phyloP scores from a whole-genome alignment of 2,797 vertebrate genomes.

The Galaxias olidus region DNA sequence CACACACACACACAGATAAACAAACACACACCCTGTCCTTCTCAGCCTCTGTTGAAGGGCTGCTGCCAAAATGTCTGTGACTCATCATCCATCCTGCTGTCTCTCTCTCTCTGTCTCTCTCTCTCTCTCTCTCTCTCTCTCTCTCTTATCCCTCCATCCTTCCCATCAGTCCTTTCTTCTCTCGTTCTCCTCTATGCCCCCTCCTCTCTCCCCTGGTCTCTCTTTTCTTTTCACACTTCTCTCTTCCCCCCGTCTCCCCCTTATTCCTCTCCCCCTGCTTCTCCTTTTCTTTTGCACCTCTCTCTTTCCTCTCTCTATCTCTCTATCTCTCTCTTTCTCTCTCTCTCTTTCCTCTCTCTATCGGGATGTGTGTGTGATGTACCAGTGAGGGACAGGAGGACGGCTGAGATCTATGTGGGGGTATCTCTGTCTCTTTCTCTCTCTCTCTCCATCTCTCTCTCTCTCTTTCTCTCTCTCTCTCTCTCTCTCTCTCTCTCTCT shows the following conservation, averaged over 20 bases:
- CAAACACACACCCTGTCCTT: not conserved
- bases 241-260: constrained; percentile 1
- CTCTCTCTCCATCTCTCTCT: constrained; percentile 38
- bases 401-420: too few species aligned
- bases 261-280: not conserved
- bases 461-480: constrained; percentile 49
- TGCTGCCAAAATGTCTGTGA: too few species aligned
- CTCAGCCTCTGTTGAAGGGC: too few species aligned
- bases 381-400: too few species aligned
- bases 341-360: constrained; percentile 5
- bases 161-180: not conserved
- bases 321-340: constrained; percentile 27
- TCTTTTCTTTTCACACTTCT: constrained; percentile 5
- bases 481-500: constrained; percentile 50
- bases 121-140: constrained; percentile 17
- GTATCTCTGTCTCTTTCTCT: constrained; percentile 23
- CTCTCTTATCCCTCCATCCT: constrained; percentile 13
- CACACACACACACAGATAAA: not conserved
- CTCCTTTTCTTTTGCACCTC: constrained; percentile 5
- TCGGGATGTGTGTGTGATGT: too few species aligned
- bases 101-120: constrained; percentile 23
- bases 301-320: constrained; percentile 15
- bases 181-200: constrained; percentile 7
- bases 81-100: constrained; percentile 15
- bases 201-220: constrained; percentile 29